These are phyloP conservation scores for Himalopsyche kuldschensis DNA, from an alignment of 2,888 invertebrate species.

Conservation along the genomic window DNA sequence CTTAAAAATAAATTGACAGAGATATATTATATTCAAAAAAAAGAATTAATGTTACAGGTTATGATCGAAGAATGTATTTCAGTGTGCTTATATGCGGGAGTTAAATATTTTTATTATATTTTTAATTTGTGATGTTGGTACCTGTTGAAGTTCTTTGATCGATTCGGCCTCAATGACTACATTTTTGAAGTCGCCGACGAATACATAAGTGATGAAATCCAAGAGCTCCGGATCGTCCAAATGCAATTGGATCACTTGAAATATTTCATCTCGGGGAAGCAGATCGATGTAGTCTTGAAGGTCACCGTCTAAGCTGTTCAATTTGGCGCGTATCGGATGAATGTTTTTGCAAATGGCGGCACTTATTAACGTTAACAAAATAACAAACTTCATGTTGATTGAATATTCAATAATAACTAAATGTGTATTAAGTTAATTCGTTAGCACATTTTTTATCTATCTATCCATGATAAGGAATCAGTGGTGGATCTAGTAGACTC, in stretches of 20 bases:
- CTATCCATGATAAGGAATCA: not conserved
- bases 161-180: not conserved
- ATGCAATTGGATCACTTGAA: not conserved
- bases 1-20: too few species aligned
- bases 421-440: not conserved
- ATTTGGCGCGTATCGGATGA: not conserved
- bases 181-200: not conserved
- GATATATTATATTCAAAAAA: too few species aligned
- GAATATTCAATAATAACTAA: not conserved
- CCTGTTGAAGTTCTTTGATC: not conserved
- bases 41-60: too few species aligned
- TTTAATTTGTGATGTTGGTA: not conserved
- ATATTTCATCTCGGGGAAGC: not conserved
- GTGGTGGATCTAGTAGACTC: not conserved
- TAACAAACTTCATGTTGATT: not conserved
- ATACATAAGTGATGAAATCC: not conserved
- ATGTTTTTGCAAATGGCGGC: not conserved
- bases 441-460: not conserved
- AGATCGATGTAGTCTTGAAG: slow-evolving; percentile 1
- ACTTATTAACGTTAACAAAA: not conserved
- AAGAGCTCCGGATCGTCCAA: not conserved
- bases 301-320: not conserved
- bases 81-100: too few species aligned
- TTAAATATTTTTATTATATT: too few species aligned
- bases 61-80: too few species aligned